These are phyloP conservation scores for Agrochola litura DNA, from an alignment of 2,888 invertebrate genomes.

Conservation along the genomic window DNA sequence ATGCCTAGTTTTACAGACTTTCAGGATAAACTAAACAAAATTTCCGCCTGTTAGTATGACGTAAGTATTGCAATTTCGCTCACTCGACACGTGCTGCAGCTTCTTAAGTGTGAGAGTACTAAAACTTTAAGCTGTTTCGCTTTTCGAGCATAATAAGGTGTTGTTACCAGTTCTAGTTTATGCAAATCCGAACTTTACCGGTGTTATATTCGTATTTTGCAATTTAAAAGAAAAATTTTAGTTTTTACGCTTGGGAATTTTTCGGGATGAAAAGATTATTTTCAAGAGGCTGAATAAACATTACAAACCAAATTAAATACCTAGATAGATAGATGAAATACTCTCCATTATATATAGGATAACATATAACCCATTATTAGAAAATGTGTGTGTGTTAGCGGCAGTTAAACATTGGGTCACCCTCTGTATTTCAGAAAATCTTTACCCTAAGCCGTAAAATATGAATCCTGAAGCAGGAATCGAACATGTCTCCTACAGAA, in stretches of 20 bases:
- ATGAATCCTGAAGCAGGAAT: background rate
- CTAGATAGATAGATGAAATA: background rate
- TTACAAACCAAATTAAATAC: background rate
- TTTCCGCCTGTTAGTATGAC: constrained; percentile 7
- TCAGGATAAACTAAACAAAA: constrained; percentile 19
- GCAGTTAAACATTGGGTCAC: background rate
- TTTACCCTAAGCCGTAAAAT: background rate
- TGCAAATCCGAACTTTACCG: constrained; percentile 46
- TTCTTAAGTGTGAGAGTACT: constrained; percentile 17
- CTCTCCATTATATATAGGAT: background rate
- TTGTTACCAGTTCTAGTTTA: constrained; percentile 49
- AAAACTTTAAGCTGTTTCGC: constrained; percentile 56
- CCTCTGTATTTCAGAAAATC: background rate
- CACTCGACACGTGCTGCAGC: constrained; percentile 43
- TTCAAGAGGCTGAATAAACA: background rate
- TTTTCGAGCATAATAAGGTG: constrained; percentile 43
- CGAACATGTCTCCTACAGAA: background rate
- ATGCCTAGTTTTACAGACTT: constrained; percentile 13
- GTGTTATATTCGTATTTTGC: constrained; percentile 19
- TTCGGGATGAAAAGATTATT: fast-evolving
- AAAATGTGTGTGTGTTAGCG: background rate
- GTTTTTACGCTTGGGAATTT: background rate
- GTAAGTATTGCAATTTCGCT: constrained; percentile 48
- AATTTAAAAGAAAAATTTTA: constrained; percentile 2
- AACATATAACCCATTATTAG: background rate